Evolutionary conservation across 1,140 invertebrate species (phyloP).

Genomic region (Diorhabda carinulata): DNA sequence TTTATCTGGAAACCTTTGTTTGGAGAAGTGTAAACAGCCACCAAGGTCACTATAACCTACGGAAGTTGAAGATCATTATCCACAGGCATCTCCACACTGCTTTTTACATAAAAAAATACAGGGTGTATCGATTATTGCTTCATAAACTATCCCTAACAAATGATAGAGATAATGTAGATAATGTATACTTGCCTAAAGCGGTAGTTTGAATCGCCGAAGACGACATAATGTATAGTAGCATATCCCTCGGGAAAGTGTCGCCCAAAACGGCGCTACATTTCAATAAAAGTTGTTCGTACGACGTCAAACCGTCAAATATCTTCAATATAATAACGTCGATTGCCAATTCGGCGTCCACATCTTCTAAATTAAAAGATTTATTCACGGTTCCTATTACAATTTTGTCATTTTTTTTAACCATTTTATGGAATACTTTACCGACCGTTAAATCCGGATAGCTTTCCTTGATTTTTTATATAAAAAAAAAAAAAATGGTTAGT

Average conservation of each 20-base stretch:
- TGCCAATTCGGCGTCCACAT: constrained; percentile 44
- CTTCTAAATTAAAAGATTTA: constrained; percentile 37
- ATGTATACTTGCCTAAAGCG: constrained; percentile 46
- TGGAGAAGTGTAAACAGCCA: too few species aligned
- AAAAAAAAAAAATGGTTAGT: too few species aligned
- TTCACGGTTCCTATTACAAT: constrained; percentile 41
- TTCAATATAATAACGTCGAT: constrained; percentile 55
- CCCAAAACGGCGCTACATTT: constrained; percentile 60
- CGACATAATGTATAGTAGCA: constrained; percentile 54
- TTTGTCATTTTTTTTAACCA: constrained; percentile 16
- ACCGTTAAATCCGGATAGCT: constrained; percentile 29
- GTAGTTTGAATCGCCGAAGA: constrained; percentile 48
- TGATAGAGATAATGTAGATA: too few species aligned
- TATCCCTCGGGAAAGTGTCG: constrained; percentile 54
- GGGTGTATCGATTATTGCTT: too few species aligned
- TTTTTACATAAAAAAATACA: not conserved
- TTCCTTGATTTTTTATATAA: constrained; percentile 20
- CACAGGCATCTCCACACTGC: not conserved
- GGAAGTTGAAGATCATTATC: not conserved
- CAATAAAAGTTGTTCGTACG: constrained; percentile 58
- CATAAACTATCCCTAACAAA: too few species aligned
- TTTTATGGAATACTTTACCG: constrained; percentile 20
- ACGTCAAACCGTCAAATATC: constrained; percentile 56
- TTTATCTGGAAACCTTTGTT: too few species aligned
- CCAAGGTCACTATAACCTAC: too few species aligned